A percentile compares a stretch with the other conserved stretches of the same genome.
Evolutionary conservation across 2,113 vertebrate genomes (phyloP).

Genomic region (Megaceryle maxima): DNA sequence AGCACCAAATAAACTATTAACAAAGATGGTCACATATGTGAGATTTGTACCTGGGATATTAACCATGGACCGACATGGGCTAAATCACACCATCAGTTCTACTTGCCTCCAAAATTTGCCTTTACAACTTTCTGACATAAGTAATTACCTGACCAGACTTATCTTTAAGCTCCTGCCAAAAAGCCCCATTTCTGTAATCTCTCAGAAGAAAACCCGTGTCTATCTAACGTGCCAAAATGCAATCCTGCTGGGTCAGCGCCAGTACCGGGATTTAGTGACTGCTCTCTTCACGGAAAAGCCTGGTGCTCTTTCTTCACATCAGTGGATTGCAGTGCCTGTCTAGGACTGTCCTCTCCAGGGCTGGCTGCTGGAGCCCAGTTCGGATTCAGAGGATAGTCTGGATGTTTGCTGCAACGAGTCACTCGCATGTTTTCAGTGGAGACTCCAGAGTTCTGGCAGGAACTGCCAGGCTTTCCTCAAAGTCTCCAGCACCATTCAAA

Average conservation of each 20-base stretch:
- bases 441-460: background rate
- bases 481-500: background rate
- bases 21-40: background rate
- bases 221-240: background rate
- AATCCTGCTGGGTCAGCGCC: background rate
- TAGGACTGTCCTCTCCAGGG: background rate
- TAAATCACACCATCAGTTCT: background rate
- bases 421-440: background rate
- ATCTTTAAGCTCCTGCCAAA: slow-evolving; percentile 19
- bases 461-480: slow-evolving; percentile 11
- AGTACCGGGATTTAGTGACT: background rate
- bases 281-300: background rate
- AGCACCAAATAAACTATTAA: background rate
- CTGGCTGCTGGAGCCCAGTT: background rate
- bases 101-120: background rate
- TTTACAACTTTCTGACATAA: slow-evolving; percentile 7
- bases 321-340: background rate
- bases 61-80: accelerated
- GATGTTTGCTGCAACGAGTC: slow-evolving; percentile 10
- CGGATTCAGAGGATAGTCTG: background rate
- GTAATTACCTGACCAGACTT: slow-evolving; percentile 19
- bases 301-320: background rate
- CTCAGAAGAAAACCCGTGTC: background rate
- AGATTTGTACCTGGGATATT: background rate
- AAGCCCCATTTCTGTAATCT: background rate